A percentile compares a stretch with the other conserved stretches of the same genome.
Conservation (phyloP, 1,140 invertebrate species). For the Dolichoris vasculosae region DNA sequence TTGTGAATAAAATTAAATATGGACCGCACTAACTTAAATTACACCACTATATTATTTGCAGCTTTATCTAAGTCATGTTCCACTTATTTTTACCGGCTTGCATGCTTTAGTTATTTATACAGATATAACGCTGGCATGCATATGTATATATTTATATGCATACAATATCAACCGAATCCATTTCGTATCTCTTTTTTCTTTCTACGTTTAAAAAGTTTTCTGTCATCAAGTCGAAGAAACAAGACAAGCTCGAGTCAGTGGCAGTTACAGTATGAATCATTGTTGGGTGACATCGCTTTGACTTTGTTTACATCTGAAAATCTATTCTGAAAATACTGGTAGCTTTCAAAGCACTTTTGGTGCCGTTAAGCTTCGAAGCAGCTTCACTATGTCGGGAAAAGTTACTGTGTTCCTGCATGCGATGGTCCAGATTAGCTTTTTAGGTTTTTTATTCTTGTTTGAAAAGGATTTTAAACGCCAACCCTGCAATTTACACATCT, state of each 20-base stretch:
- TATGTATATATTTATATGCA: not conserved
- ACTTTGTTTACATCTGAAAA: slow-evolving; percentile 23
- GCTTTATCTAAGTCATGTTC: not conserved
- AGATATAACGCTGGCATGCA: no score
- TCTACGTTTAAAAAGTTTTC: slow-evolving; percentile 28
- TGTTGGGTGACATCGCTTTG: slow-evolving; percentile 8
- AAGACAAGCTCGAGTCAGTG: not conserved
- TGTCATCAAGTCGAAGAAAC: slow-evolving; percentile 24
- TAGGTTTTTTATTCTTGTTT: not conserved
- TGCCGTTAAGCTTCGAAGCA: not conserved
- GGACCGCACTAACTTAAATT: not conserved
- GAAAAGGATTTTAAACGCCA: not conserved
- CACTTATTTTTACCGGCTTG: not conserved
- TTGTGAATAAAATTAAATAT: not conserved
- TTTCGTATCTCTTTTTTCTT: not conserved
- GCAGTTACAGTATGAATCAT: not conserved
- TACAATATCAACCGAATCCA: not conserved
- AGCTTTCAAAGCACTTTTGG: not conserved
- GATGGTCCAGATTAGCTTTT: not conserved
- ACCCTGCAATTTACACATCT: not conserved
- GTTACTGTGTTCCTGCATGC: not conserved
- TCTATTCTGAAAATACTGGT: slow-evolving; percentile 6
- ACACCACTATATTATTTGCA: not conserved
- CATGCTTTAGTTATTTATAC: no score
- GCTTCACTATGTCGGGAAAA: not conserved